These are phyloP conservation scores for Resseliella maxima DNA, from an alignment of 2,888 invertebrate genomes.

Conservation along the genomic window DNA sequence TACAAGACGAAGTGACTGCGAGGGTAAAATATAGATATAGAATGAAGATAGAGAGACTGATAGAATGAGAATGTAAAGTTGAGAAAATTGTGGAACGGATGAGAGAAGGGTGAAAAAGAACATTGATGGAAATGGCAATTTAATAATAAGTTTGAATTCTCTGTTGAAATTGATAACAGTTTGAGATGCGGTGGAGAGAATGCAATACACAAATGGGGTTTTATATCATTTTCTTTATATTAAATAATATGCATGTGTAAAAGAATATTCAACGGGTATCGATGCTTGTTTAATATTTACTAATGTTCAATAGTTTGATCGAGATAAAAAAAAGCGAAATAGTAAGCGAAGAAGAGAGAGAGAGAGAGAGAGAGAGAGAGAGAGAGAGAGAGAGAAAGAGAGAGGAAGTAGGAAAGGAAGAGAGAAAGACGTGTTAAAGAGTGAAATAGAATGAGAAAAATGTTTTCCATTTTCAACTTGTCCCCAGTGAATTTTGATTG, in stretches of 20 bases:
- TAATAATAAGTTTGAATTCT: constrained; percentile 30
- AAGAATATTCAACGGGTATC: not conserved
- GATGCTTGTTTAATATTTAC: not conserved
- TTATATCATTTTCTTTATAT: not conserved
- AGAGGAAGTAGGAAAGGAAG: not conserved
- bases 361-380: not conserved
- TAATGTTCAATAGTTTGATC: not conserved
- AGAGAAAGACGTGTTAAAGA: not conserved
- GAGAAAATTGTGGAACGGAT: no score
- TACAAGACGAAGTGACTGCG: no score
- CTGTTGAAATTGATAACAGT: constrained; percentile 36
- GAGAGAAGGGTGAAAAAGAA: no score
- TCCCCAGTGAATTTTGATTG: not conserved
- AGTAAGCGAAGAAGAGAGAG: not conserved
- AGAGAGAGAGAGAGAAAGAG: not conserved
- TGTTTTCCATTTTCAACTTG: not conserved
- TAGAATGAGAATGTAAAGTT: no score
- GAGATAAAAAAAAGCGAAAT: no score
- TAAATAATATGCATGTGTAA: not conserved
- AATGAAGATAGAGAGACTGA: no score
- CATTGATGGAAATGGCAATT: not conserved
- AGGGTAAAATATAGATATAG: no score
- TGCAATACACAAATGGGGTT: not conserved
- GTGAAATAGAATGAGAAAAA: not conserved
- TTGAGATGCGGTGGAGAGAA: not conserved